Base-by-base conservation (phyloP, 2,888 invertebrate genomes). In the Dione vanillae region DNA sequence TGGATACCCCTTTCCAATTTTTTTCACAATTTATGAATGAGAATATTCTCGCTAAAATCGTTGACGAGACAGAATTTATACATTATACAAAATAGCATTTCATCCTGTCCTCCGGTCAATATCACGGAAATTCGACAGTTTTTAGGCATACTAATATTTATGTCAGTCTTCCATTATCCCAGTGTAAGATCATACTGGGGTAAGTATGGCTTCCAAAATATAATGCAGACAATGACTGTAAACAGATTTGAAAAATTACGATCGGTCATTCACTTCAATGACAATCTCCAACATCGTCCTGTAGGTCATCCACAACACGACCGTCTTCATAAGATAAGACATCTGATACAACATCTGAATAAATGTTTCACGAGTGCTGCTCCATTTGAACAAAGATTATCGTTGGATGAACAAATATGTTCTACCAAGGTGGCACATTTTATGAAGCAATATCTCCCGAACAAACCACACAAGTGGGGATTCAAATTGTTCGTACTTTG, bases 261-360 rank as follows among this genome's bases (percentile, higher is more conserved):
- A 75, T 74, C 72, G 14, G 73, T 74, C 16, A 72, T 75, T 59
- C 71, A 75, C 41, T 71, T 69, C 71, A 73, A 72, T 65, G 69
- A 75, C 52, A 71, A 71, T 45, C 35, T 65, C 56, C 14, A 37
- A 58, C 73, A 73, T 64, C 70, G 71, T 40, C 73, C 70, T 12
- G 70, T 73, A 49, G 65, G 64, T 45, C 74, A 75, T 43, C 71
- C 71, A 52, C 7, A 75, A 2, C 71, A 76, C 35, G 76, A 78
- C 69, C 72, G 76, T 65, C 74, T 79, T 16, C 66, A 73, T 69
- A 77, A 77, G 72, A 74, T 79, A 41, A 61, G 77, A 49, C 78
- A 76, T 62, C 40, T 77, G 27, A 59, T 65, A 6, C 67, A 62
- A 20, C 70, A 74, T 51, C 58, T 77, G 45, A 76, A 77, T 19